phyloP scores from a whole-genome alignment of 2,113 vertebrate species.

The Gnathonemus longibarbis region DNA sequence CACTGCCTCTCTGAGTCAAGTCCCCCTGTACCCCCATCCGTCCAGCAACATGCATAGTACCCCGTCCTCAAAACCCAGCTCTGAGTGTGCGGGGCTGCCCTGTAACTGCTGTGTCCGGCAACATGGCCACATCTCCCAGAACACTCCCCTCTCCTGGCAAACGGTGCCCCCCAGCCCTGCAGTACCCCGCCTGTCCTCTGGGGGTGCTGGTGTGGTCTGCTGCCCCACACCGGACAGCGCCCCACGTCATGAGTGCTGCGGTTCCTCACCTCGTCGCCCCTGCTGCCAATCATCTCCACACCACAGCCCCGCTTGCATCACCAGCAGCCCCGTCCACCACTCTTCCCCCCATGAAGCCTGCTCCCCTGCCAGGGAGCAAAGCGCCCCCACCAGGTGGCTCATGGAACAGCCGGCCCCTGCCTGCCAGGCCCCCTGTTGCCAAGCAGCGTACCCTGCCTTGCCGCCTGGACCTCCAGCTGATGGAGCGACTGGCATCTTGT shows the following conservation, averaged over 20 bases:
- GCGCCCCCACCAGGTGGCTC: constrained; percentile 3
- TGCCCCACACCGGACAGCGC: constrained; percentile 32
- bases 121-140: constrained; percentile 47
- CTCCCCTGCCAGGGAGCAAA: constrained; percentile 27
- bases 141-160: constrained; percentile 54
- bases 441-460: constrained; percentile 37
- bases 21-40: constrained; percentile 42
- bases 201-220: constrained; percentile 17
- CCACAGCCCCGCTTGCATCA: constrained; percentile 48
- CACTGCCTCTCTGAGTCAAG: constrained; percentile 42
- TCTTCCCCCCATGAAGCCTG: constrained; percentile 41
- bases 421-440: constrained; percentile 46
- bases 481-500: constrained; percentile 59
- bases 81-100: constrained; percentile 39
- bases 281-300: constrained; percentile 47
- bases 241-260: constrained; percentile 49
- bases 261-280: constrained; percentile 28
- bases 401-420: constrained; percentile 34
- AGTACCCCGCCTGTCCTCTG: constrained; percentile 6
- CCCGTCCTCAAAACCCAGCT: constrained; percentile 44
- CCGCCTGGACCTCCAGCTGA: constrained; percentile 36
- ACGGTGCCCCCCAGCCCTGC: constrained; percentile 34
- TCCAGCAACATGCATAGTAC: constrained; percentile 57
- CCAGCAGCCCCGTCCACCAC: constrained; percentile 42
- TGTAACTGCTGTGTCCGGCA: constrained; percentile 62